Percentiles rank a stretch among this genome's conserved stretches.
These are phyloP conservation scores for Micromussa lordhowensis DNA, from an alignment of 92 coral and sea anemone species.

Conservation along the genomic window DNA sequence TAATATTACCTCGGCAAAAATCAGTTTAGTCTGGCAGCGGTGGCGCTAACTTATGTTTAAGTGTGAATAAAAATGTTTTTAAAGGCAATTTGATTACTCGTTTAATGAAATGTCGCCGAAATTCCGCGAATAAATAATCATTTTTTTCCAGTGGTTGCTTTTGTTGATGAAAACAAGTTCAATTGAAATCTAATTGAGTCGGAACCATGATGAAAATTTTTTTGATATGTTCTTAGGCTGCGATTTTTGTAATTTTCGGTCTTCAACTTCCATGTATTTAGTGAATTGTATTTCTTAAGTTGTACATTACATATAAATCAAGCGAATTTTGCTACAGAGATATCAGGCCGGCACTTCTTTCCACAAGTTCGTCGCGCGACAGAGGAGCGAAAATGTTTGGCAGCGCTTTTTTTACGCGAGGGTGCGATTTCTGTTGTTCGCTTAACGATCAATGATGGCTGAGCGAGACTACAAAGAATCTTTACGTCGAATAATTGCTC, in stretches of 20 bases:
- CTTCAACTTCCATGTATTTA: not conserved
- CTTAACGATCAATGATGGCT: not conserved
- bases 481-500: too few relatives aligned
- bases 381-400: not conserved
- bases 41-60: not conserved
- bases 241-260: not conserved
- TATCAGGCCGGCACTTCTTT: not conserved
- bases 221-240: not conserved
- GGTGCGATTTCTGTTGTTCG: not conserved
- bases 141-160: not conserved
- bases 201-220: not conserved
- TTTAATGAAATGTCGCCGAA: not conserved
- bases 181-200: not conserved
- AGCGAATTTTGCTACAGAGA: not conserved
- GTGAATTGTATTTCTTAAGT: not conserved
- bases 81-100: not conserved
- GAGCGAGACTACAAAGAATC: not conserved
- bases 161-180: constrained; percentile 7
- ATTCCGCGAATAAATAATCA: constrained; percentile 1
- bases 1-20: too few relatives aligned
- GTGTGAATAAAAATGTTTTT: constrained; percentile 10
- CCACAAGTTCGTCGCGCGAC: not conserved
- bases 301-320: not conserved
- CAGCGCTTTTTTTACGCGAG: too few relatives aligned
- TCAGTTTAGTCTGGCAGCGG: too few relatives aligned